Conservation (phyloP, 2,888 invertebrate species). For the Panorpa germanica region DNA sequence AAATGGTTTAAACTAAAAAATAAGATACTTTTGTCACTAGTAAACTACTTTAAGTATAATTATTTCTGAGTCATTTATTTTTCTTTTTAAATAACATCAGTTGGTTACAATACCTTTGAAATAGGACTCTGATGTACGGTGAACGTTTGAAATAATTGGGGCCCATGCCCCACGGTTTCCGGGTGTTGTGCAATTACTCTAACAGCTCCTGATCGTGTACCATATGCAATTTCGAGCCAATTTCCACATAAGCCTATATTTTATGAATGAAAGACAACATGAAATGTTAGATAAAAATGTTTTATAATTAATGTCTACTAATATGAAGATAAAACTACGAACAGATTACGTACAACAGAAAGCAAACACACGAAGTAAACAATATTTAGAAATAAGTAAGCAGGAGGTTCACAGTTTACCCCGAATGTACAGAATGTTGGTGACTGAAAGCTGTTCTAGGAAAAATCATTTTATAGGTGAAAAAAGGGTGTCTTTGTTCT, state of each 20-base stretch:
- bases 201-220: slow-evolving; percentile 88
- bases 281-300: slow-evolving; percentile 2
- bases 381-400: no score
- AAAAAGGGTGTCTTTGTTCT: no score
- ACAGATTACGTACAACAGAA: no score
- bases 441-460: no score
- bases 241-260: slow-evolving; percentile 80
- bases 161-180: slow-evolving; percentile 96
- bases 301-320: no score
- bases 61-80: slow-evolving; percentile 5
- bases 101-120: slow-evolving; percentile 71
- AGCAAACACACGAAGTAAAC: no score
- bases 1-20: no score
- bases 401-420: no score
- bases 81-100: slow-evolving; percentile 1
- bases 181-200: slow-evolving; percentile 97
- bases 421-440: no score
- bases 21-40: no score
- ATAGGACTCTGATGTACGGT: slow-evolving; percentile 94
- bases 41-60: slow-evolving; percentile 2
- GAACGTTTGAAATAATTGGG: slow-evolving; percentile 95
- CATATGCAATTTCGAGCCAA: slow-evolving; percentile 99
- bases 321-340: no score
- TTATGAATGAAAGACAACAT: slow-evolving; percentile 8
- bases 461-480: no score